Conservation (phyloP, 1,140 invertebrate genomes). For the Polyergus mexicanus region DNA sequence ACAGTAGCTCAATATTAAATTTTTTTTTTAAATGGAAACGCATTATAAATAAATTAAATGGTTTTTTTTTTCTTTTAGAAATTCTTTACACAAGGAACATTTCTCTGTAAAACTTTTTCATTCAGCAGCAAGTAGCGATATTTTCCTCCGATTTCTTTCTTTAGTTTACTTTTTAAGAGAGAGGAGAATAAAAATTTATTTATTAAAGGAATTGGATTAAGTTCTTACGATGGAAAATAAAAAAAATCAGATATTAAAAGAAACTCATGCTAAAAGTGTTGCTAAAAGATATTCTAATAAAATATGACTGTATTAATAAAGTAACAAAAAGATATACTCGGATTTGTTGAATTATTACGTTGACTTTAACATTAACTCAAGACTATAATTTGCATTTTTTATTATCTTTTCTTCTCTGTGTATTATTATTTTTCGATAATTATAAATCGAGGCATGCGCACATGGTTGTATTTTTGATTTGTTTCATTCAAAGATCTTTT, state of each 20-base stretch:
- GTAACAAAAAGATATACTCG: no score
- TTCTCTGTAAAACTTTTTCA: constrained; percentile 17
- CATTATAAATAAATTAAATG: constrained; percentile 12
- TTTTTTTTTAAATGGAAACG: neutral
- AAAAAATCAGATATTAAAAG: neutral
- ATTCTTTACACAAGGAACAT: neutral
- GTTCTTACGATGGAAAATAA: constrained; percentile 1
- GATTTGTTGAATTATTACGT: neutral
- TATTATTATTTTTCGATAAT: constrained; percentile 4
- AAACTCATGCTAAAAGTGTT: neutral
- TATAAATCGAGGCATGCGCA: neutral
- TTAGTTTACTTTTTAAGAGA: constrained; percentile 2
- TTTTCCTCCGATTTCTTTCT: neutral
- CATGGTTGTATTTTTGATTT: neutral
- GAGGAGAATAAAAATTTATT: neutral
- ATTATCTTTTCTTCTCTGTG: neutral
- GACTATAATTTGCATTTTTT: neutral
- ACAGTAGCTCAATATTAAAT: neutral
- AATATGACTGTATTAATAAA: neutral
- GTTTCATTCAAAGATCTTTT: neutral
- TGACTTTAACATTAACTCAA: neutral
- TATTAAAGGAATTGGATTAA: constrained; percentile 2
- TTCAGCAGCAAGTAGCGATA: neutral
- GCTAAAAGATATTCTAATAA: constrained; percentile 4
- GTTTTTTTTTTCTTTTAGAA: neutral